Evolutionary conservation across 2,888 invertebrate species (phyloP), one percentile per base, ranked within the genome.

Genomic region (Mamestra brassicae): DNA sequence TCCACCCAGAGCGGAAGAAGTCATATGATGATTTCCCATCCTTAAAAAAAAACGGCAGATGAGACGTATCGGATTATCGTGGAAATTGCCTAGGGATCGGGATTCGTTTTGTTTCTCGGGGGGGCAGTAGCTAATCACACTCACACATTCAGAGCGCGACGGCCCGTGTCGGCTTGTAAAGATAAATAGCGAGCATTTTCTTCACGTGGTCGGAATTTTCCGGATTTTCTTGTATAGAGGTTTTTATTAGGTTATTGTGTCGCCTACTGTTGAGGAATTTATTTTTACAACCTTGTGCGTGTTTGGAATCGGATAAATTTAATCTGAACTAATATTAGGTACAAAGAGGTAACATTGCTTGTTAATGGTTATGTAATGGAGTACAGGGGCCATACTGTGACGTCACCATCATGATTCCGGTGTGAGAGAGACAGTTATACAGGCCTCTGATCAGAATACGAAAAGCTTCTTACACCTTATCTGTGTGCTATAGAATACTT

Each of bases 71-170:
- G 63, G 72, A 81, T 86, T 75, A 78, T 75, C 63, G 55, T 57
- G 62, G 58, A 83, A 74, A 85, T 83, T 85, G 79, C 61, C 81
- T 47, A 17, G 78, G 78, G 78, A 66, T 76, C 55, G 38, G 76
- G 75, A 68, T 78, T 76, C 34, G n/a, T 64, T 60, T 57, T 66
- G 63, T 72, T 47, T 68, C 84, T 71, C 81, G 11, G 42, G 81
- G 74, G 77, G 52, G 73, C 64, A 58, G 71, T 80, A 81, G 61
- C 65, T 78, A 79, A 78, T 78, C 71, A 17, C 52, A 26, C 26
- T 26, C 26, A 17, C 8, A 7, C 52, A 52, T 52, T 52, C 52
- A 74, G 57, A 57, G 26, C 10, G 45, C 58, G 70, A 80, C 71
- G 70, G 78, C 38, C 69, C 69, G 65, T 75, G 45, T 66, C 57